Evolutionary conservation across 2,888 invertebrate species (phyloP).

Genomic region (Psylliodes chrysocephalus): DNA sequence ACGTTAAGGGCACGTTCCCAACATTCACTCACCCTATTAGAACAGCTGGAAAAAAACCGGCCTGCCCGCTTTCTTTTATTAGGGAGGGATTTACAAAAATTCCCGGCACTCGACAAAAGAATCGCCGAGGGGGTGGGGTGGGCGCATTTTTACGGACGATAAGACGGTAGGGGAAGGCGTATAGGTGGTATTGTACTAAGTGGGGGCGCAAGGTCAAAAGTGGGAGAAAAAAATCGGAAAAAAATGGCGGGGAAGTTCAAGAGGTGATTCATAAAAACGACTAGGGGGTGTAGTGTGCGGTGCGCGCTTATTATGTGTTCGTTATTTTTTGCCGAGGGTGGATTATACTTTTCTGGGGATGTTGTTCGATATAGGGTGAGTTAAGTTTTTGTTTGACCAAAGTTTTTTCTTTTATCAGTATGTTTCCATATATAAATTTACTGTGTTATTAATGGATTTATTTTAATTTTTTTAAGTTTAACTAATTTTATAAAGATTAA

Average conservation of each 20-base stretch:
- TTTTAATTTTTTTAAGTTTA: no score
- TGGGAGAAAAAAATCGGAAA: slow-evolving; percentile 41
- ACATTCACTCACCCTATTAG: slow-evolving; percentile 47
- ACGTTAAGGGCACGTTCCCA: slow-evolving; percentile 22
- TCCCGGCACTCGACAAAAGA: slow-evolving; percentile 41
- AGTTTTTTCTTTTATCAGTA: no score
- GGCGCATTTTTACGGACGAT: slow-evolving; percentile 48
- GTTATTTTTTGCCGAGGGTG: slow-evolving; percentile 36
- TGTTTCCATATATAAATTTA: no score
- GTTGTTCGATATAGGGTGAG: slow-evolving; percentile 21
- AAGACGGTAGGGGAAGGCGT: slow-evolving; percentile 49
- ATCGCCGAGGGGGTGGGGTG: slow-evolving; percentile 49
- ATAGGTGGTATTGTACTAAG: slow-evolving; percentile 20
- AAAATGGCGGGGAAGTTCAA: slow-evolving; percentile 43
- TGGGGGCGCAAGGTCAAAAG: slow-evolving; percentile 44
- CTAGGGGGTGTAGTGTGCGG: slow-evolving; percentile 32
- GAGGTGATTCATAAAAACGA: slow-evolving; percentile 45
- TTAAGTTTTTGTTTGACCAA: not conserved
- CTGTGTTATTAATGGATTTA: no score
- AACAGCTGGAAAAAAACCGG: slow-evolving; percentile 51
- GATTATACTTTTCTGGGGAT: slow-evolving; percentile 31
- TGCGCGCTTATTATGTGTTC: slow-evolving; percentile 25
- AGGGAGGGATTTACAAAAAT: slow-evolving; percentile 57
- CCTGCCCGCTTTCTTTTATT: slow-evolving; percentile 54
- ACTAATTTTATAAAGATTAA: no score